Evolutionary conservation across 2,113 vertebrate genomes (phyloP).

Genomic region (Mustelus asterias): DNA sequence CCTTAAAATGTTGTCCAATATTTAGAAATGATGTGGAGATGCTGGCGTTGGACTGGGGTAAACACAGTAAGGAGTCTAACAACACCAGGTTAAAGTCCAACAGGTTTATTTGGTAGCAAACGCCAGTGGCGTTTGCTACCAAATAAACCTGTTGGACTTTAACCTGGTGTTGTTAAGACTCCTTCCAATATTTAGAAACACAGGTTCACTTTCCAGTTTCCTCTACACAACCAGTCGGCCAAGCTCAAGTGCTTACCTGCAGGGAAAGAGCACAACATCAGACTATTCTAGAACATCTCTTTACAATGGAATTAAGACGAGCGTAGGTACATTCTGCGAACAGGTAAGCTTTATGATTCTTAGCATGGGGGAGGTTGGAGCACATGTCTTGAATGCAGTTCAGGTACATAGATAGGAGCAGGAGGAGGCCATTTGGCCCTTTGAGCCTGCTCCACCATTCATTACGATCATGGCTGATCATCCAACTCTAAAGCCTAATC

Average conservation of each 20-base stretch:
- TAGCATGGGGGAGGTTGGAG: neutral
- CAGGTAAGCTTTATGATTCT: neutral
- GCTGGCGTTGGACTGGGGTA: no score
- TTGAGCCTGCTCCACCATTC: no score
- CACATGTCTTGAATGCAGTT: neutral
- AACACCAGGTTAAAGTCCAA: no score
- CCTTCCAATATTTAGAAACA: neutral
- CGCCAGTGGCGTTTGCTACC: no score
- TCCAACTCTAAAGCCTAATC: no score
- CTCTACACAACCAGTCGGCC: neutral
- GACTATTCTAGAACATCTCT: neutral
- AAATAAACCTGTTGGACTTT: no score
- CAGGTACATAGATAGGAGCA: neutral
- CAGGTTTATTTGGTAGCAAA: no score
- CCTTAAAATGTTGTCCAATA: neutral
- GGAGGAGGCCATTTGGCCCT: no score
- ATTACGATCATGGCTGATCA: no score
- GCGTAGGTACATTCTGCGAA: neutral
- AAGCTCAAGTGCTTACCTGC: neutral
- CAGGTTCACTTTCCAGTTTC: neutral
- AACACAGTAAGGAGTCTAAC: no score
- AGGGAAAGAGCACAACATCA: neutral
- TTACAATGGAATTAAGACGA: neutral
- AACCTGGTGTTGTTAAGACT: no score
- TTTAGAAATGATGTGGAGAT: no score